Conservation (phyloP, 2,797 vertebrate genomes). For the Neostethus bicornis region DNA sequence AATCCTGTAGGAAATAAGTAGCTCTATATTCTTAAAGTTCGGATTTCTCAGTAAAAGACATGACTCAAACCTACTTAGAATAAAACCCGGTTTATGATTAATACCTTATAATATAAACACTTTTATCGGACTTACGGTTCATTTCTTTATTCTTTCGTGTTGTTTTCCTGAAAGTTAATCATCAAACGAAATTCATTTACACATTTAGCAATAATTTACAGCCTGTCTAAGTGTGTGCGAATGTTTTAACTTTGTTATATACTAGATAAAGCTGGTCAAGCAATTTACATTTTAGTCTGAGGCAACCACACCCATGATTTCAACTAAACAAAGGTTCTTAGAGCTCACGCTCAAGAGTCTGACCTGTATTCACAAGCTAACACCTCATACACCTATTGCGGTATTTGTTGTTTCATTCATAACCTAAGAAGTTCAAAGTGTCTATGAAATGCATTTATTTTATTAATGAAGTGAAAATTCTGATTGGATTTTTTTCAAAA, state of each 20-base stretch:
- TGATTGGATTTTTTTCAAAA: no score
- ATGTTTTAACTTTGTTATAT: conserved; percentile 1
- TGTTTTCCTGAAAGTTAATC: not conserved
- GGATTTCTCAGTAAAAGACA: no score
- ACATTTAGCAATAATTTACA: conserved; percentile 30
- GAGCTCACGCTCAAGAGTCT: conserved; percentile 9
- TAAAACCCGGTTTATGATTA: no score
- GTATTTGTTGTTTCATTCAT: no score
- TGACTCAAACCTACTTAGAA: no score
- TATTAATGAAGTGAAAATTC: no score
- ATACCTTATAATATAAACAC: no score
- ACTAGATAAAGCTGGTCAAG: conserved; percentile 3
- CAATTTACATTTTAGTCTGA: conserved; percentile 21
- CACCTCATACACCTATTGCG: no score
- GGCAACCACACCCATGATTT: conserved; percentile 14
- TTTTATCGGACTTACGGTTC: not conserved
- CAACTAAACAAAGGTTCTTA: conserved; percentile 24
- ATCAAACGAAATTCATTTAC: conserved; percentile 24
- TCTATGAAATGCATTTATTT: no score
- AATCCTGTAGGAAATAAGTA: no score
- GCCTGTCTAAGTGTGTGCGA: not conserved
- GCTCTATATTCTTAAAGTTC: no score
- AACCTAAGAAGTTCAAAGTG: no score
- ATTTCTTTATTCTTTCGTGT: not conserved
- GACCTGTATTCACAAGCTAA: conserved; percentile 30